Base-by-base conservation (phyloP, 2,797 vertebrate genomes). In the Eidolon dupreanum region DNA sequence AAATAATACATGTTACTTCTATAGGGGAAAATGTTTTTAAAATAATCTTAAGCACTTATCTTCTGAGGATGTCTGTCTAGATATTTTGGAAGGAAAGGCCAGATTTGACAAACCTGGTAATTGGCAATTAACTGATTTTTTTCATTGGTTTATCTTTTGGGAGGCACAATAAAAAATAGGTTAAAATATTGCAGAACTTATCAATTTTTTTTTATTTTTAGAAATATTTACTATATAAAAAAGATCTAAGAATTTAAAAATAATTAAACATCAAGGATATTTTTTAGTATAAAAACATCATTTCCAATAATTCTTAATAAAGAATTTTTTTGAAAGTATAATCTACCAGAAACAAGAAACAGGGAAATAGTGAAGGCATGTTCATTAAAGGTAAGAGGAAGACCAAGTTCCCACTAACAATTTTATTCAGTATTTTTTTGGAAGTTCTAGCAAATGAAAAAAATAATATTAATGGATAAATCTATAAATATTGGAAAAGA, bases 341-440 rank as follows among this genome's bases (percentile, higher is more conserved):
- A 79, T 93, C 38, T 81, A 31, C 10, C 61, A 66, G 31, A 95
- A 96, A 73, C 31, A 41, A n/a, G n/a, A 88, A 95, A 73, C 6
- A 77, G 55, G 17, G 1, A 70, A 75, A 57, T 79, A 74, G 31
- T 86, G 38, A 77, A 86, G 2, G n/a, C 19, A 1, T 82, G 9
- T 75, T 75, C 8, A 65, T 89, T 71, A 77, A 93, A 77, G 31
- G 0, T 0, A 5, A 57, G 49, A 11, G 43, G n/a, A 65, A 95
- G 49, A 84, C 43, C 24, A 78, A 88, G 22, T 31, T 61, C 46
- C 49, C 51, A 49, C 31, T 75, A 55, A 86, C 26, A 49, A 15
- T 88, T 38, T 65, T 79, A 43, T 55, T 88, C 36, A 74, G 1
- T 84, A 81, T 88, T 68, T 79, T 96, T 74, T 31, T 91, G 53